These are phyloP conservation scores for Caenorhabditis virilis DNA, from an alignment of 2,888 invertebrate genomes.

Conservation along the genomic window DNA sequence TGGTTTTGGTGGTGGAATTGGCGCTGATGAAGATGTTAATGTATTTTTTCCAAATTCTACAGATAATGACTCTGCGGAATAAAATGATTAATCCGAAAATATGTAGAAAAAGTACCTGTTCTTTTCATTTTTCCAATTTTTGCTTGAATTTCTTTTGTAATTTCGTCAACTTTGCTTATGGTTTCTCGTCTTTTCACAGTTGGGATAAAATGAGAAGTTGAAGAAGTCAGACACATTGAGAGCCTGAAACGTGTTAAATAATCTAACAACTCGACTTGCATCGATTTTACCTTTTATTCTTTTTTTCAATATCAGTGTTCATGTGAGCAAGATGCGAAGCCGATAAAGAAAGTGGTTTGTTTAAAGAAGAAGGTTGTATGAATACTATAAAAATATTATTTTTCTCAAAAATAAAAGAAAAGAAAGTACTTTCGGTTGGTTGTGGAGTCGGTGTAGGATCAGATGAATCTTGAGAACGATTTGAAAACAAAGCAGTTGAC, in stretches of 20 bases:
- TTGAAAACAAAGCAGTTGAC: constrained; percentile 41
- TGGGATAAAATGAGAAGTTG: constrained; percentile 27
- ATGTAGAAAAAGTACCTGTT: constrained; percentile 14
- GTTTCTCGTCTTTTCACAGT: constrained; percentile 38
- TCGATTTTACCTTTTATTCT: too few relatives aligned
- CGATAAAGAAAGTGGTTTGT: too few relatives aligned
- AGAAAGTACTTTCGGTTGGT: constrained; percentile 20
- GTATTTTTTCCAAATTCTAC: constrained; percentile 15
- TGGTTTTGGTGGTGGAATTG: constrained; percentile 35
- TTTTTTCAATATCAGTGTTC: not conserved
- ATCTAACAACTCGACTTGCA: too few relatives aligned
- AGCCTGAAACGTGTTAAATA: too few relatives aligned
- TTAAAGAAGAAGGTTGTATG: too few relatives aligned
- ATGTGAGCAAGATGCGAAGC: constrained; percentile 17
- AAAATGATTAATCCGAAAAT: not conserved
- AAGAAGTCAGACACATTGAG: constrained; percentile 36
- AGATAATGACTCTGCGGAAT: constrained; percentile 25
- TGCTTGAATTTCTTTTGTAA: constrained; percentile 25
- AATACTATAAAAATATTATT: too few relatives aligned
- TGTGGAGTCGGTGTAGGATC: constrained; percentile 36
- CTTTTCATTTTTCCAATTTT: constrained; percentile 30
- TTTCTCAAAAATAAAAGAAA: too few relatives aligned
- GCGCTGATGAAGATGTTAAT: not conserved
- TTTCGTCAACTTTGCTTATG: constrained; percentile 39
- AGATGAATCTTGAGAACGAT: constrained; percentile 22